Conservation (phyloP, 2,888 invertebrate species). For the Nomada goodeniana region DNA sequence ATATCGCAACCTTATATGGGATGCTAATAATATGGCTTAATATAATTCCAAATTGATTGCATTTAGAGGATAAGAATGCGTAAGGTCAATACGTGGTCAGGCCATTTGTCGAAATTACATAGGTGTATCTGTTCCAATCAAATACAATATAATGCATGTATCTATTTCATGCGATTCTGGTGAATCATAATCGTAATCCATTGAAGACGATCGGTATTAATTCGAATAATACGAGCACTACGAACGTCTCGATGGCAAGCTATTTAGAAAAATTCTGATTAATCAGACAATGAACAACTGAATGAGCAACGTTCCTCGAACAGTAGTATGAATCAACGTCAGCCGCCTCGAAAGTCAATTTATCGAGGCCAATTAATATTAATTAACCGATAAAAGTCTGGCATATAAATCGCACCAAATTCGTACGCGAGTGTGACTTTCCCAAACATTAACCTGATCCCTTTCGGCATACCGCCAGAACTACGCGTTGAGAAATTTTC, state of each 20-base stretch:
- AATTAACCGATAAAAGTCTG: slow-evolving; percentile 6
- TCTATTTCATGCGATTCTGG: too few relatives aligned
- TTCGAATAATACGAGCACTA: too few relatives aligned
- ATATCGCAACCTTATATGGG: neutral
- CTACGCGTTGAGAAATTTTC: slow-evolving; percentile 42
- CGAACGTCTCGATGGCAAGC: too few relatives aligned
- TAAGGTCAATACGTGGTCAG: too few relatives aligned
- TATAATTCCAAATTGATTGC: neutral
- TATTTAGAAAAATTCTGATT: neutral
- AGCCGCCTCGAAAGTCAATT: neutral
- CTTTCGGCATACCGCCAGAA: slow-evolving; percentile 29
- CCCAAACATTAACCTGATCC: slow-evolving; percentile 37
- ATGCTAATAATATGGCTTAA: neutral
- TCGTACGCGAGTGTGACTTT: slow-evolving; percentile 22
- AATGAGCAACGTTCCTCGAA: neutral
- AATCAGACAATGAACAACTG: neutral
- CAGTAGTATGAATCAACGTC: neutral
- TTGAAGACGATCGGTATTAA: too few relatives aligned
- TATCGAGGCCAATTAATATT: neutral
- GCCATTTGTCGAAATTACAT: too few relatives aligned
- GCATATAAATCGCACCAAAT: neutral
- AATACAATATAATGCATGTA: too few relatives aligned
- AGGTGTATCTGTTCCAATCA: too few relatives aligned
- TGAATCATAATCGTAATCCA: too few relatives aligned
- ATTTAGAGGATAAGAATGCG: too few relatives aligned